Percentiles rank a stretch among this genome's conserved stretches.
phyloP scores from a whole-genome alignment of 2,888 invertebrate species.

The Microplitis deprimator region DNA sequence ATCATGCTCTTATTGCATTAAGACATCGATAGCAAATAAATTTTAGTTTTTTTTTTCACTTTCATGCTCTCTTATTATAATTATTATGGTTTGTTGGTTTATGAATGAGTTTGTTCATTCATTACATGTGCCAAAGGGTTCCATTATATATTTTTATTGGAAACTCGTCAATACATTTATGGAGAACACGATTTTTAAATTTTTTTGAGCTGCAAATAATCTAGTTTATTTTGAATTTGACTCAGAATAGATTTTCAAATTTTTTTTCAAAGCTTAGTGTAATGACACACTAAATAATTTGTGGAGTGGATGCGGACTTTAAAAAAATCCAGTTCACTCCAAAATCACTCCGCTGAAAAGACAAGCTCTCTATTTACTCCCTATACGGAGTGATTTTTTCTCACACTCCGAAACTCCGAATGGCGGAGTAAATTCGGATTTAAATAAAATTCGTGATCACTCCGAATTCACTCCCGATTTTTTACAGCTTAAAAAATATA shows the following conservation, averaged over 20 bases:
- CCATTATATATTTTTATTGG: neutral
- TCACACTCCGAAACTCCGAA: no score
- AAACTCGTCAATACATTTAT: neutral
- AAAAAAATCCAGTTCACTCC: no score
- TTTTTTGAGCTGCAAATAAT: neutral
- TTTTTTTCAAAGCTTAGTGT: no score
- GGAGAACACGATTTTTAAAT: neutral
- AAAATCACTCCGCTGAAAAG: no score
- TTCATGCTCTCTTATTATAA: neutral
- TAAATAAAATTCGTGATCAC: no score
- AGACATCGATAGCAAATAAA: neutral
- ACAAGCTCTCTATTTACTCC: no score
- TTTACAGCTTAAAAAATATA: no score
- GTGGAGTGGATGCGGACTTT: no score
- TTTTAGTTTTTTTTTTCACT: neutral
- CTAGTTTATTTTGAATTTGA: neutral
- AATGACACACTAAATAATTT: no score
- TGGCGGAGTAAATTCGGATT: no score
- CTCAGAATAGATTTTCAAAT: neutral
- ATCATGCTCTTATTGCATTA: neutral
- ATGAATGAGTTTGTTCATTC: neutral
- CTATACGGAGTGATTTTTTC: no score
- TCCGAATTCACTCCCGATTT: no score
- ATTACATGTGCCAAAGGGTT: neutral
- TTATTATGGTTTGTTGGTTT: neutral